Base-by-base conservation (phyloP, 2,113 vertebrate genomes). In the Mus pahari region DNA sequence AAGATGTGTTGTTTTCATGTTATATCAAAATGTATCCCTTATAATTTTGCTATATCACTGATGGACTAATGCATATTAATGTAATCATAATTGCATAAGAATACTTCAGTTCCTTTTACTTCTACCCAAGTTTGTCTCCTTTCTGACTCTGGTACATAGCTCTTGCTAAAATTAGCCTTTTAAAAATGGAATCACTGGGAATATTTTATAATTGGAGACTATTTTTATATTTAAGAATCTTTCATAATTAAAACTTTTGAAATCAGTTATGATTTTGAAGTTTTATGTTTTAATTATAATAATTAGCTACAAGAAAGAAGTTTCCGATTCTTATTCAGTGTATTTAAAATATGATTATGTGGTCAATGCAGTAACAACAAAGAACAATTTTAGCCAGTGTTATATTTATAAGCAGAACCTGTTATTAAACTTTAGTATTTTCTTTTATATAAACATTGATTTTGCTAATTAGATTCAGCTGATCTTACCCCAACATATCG, bases 401-500 rank as follows among this genome's bases (percentile, higher is more conserved):
- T 98, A 92, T 96, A 97, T 97, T 97, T 97, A 97, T 97, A 98
- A 97, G 88, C 88, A 97, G 90, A 90, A 96, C 84, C 93, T 96
- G 94, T 97, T 98, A 98, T 96, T 97, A 97, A 97, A 96, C 91
- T 95, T 96, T 89, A 97, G 95, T 97, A 97, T 97, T 97, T 98
- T 95, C 93, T 96, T 96, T 97, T 97, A 96, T 91, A 74, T 98
- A 98, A 98, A 97, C 98, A 98, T 96, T 98, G 97, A 98, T 98
- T 99, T 98, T 97, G 97, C 98, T 99, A 98, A 99, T 99, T 98
- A 98, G 95, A 98, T 98, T 98, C 98, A 98, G 98, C 98, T 98
- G 98, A 98, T 98, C 97, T 98, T 98, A 98, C 98, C 98, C 98
- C 98, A 99, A 98, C 98, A 98, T 99, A 99, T 99, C 96, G 98